Conservation (phyloP, 2,113 vertebrate species). For the Tor tambroides region DNA sequence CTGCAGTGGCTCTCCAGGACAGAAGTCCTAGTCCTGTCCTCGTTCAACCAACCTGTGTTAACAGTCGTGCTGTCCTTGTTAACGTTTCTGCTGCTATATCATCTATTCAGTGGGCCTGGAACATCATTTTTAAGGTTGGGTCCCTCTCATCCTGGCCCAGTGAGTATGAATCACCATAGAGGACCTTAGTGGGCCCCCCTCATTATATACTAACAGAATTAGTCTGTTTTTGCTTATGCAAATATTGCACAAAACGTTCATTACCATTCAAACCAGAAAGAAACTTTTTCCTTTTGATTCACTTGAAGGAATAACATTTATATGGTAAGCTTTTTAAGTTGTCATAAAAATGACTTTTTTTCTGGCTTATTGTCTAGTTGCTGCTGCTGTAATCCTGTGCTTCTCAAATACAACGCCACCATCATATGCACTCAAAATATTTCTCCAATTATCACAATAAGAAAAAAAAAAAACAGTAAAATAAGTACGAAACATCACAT, state of each 20-base stretch:
- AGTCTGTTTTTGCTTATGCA: constrained; percentile 72
- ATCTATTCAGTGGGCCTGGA: neutral
- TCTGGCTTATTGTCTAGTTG: neutral
- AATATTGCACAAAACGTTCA: constrained; percentile 79
- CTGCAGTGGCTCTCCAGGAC: too few species aligned
- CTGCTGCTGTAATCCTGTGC: constrained; percentile 55
- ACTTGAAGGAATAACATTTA: neutral
- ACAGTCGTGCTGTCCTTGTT: neutral
- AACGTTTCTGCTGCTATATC: constrained; percentile 15
- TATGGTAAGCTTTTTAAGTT: constrained; percentile 1
- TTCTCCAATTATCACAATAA: constrained; percentile 42
- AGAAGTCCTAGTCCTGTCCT: too few species aligned
- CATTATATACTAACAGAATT: constrained; percentile 70
- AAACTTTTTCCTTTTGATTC: neutral
- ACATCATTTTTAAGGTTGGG: neutral
- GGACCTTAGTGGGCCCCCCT: neutral
- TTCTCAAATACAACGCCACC: constrained; percentile 41
- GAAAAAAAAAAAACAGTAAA: neutral
- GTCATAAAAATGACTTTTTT: neutral
- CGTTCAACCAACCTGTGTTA: neutral
- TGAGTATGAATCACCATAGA: neutral
- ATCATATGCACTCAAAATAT: constrained; percentile 10
- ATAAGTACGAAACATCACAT: constrained; percentile 26
- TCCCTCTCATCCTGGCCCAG: neutral
- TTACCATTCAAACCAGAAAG: neutral